These are phyloP conservation scores for Drosophila santomea DNA, from an alignment of 1,140 invertebrate genomes.

Conservation along the genomic window DNA sequence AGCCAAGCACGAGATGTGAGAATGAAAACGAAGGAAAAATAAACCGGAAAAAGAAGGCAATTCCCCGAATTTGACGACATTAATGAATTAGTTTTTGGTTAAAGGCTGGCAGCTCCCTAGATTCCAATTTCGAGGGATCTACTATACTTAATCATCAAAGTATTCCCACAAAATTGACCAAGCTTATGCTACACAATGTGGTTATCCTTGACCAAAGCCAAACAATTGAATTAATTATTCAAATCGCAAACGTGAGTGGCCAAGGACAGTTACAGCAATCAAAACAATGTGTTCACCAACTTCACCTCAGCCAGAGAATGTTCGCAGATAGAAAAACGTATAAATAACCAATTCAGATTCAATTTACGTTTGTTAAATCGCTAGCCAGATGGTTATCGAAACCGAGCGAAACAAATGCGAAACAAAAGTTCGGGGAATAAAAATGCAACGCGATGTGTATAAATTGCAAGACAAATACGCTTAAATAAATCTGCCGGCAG, in stretches of 20 bases:
- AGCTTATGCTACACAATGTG: conserved; percentile 2
- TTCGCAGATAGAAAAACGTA: conserved; percentile 14
- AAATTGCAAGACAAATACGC: conserved; percentile 74
- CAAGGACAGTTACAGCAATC: conserved; percentile 15
- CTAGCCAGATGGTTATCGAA: conserved; percentile 13
- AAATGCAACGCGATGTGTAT: conserved; percentile 34
- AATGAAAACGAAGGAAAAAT: conserved; percentile 20
- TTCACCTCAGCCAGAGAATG: conserved; percentile 1
- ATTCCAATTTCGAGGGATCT: no score
- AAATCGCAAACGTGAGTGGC: not conserved
- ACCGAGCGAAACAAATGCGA: conserved; percentile 20
- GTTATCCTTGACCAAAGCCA: not conserved
- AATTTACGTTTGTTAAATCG: conserved; percentile 31
- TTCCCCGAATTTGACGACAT: not conserved
- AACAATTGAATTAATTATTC: conserved; percentile 11
- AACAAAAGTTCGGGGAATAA: conserved; percentile 1
- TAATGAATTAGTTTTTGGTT: no score
- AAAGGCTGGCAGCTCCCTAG: no score
- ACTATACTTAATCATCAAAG: not conserved
- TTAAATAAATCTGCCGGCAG: conserved; percentile 65
- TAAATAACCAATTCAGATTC: conserved; percentile 41
- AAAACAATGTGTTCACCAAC: conserved; percentile 6
- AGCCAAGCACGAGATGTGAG: conserved; percentile 27
- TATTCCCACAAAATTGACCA: not conserved
- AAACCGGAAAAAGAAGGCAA: conserved; percentile 24